Base-by-base conservation (phyloP, 2,797 vertebrate genomes). In the Odontamblyopus lacepedii region DNA sequence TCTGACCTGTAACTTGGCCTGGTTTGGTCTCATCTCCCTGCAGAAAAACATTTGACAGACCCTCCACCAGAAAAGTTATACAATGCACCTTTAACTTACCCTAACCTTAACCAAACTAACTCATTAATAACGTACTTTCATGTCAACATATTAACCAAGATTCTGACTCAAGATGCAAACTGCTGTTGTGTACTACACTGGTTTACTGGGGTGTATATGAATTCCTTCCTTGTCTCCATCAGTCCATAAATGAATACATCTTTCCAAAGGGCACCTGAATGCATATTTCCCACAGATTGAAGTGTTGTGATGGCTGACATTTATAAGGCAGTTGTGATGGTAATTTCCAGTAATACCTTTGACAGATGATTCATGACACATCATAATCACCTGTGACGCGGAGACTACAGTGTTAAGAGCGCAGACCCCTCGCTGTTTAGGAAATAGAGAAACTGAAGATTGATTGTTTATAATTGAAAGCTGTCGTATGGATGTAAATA, bases 391-490 rank as follows among this genome's bases (percentile, higher is more conserved):
- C 38, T 78, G 74, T 53, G 71, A 75, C 63, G 67, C 27, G 74
- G 59, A 63, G 72, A 79, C 66, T 75, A 50, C 63, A 29, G 41
- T 48, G 60, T 62, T 32, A 69, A 85, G 85, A 75, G 64, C 71
- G 56, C 69, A 71, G 72, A 72, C 65, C 79, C 57, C 67, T 63
- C 67, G 64, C 60, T 7, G 19, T 56, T 82, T 4, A 16, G 75
- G 70, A 74, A 41, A 50, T 66, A 80, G 66, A 61, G 53, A 48
- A 81, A 73, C 75, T 71, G 78, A 57, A 32, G 72, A 74, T 84
- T 85, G 75, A 70, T 63, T 80, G 56, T 85, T 15, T 60, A 0
- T 27, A 77, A 88, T 85, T 81, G 71, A 83, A 77, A 44, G 62
- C 70, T 57, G 70, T 82, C 63, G 53, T 81, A 64, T 19, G 70